Conservation (phyloP, 2,797 vertebrate species). For the Enteromius mattozi region DNA sequence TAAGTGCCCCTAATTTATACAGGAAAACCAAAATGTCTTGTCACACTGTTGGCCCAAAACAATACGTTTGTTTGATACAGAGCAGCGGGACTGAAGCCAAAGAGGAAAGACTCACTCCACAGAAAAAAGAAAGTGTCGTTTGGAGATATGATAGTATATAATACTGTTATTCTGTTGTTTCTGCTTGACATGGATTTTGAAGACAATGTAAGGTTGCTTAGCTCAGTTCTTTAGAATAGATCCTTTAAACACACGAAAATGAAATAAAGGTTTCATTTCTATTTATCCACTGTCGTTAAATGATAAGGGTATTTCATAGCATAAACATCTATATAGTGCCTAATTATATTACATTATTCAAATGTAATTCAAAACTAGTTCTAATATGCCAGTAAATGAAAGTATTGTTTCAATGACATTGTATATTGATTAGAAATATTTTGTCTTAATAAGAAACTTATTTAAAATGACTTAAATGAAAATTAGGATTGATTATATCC, state of each 20-base stretch:
- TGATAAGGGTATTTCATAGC: constrained; percentile 22
- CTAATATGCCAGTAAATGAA: not conserved
- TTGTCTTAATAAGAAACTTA: not conserved
- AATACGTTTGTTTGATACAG: not conserved
- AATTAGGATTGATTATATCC: constrained; percentile 7
- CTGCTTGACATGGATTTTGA: constrained; percentile 32
- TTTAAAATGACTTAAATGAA: constrained; percentile 1
- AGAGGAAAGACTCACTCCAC: constrained; percentile 10
- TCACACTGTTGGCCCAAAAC: not conserved
- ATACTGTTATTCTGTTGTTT: constrained; percentile 13
- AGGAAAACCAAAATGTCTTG: constrained; percentile 43
- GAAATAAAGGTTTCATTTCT: not conserved
- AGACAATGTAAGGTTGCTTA: constrained; percentile 9
- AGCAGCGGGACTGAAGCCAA: constrained; percentile 53
- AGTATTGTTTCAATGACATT: constrained; percentile 18
- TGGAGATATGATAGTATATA: constrained; percentile 8
- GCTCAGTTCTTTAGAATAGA: constrained; percentile 25
- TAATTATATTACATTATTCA: constrained; percentile 11
- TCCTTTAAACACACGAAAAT: constrained; percentile 11
- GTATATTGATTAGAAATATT: constrained; percentile 10
- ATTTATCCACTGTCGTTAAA: constrained; percentile 1
- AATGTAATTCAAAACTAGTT: constrained; percentile 22
- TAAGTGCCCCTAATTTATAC: constrained; percentile 40
- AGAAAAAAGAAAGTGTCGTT: not conserved
- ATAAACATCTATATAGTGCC: constrained; percentile 43